Evolutionary conservation across 1,140 invertebrate genomes (phyloP).

Genomic region (Palaemon carinicauda): DNA sequence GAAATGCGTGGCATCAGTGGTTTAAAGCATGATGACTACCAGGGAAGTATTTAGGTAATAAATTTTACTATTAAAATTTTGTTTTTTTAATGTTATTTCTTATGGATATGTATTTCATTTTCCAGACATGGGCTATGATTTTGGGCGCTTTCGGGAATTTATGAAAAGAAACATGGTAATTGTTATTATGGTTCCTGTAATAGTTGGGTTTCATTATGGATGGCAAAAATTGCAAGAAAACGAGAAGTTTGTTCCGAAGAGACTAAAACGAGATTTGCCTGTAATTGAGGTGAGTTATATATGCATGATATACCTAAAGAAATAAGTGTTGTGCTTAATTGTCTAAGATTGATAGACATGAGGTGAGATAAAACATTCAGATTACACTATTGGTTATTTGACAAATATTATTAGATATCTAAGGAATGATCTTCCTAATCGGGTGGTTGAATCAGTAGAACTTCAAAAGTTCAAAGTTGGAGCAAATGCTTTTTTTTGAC

Average conservation of each 20-base stretch:
- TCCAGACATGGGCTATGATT: neutral
- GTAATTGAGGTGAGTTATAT: constrained; percentile 24
- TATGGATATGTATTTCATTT: too few species aligned
- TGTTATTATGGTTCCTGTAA: constrained; percentile 22
- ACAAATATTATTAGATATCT: too few species aligned
- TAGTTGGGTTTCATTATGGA: constrained; percentile 27
- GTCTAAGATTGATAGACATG: neutral
- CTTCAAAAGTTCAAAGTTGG: too few species aligned
- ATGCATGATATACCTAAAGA: neutral
- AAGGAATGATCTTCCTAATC: too few species aligned
- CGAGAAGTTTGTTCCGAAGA: constrained; percentile 28
- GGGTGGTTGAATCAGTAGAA: too few species aligned
- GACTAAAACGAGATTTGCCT: constrained; percentile 18
- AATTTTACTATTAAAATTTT: too few species aligned
- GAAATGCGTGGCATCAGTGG: too few species aligned
- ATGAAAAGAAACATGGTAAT: constrained; percentile 27
- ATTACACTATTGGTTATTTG: too few species aligned
- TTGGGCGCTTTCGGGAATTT: constrained; percentile 31
- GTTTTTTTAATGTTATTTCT: too few species aligned
- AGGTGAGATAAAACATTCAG: too few species aligned
- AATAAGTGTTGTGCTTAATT: neutral
- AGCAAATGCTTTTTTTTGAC: too few species aligned
- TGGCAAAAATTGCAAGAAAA: constrained; percentile 35
- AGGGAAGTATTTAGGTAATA: neutral
- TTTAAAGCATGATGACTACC: too few species aligned